Evolutionary conservation across 2,888 invertebrate species (phyloP), one percentile per base, ranked within the genome.

Genomic region (Papilio protenor): DNA sequence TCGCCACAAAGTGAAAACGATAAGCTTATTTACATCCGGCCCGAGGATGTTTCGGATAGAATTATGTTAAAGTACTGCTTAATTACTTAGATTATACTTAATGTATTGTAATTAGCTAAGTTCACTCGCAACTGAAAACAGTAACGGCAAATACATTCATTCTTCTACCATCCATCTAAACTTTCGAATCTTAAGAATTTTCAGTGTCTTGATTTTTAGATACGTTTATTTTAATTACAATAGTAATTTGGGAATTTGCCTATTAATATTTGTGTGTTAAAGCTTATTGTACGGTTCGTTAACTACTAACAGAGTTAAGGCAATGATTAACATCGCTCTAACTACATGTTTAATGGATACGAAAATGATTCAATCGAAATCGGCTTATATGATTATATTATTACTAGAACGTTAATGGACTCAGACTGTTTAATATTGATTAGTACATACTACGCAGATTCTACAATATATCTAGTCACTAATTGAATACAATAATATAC

Each of bases 11-110:
- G 66, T 33, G 77, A 73, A 73, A 66, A 47, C 66, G 47, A 55
- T 73, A 64, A 73, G 64, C 49, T 45, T 49, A 77, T 77, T 73
- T 64, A 73, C 77, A 64, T 73, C 72, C 64, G 73, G 64, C 77
- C 57, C 21, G 40, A 45, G 72, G 59, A 61, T 66, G 45, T 73
- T 77, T 66, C 23, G 73, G 64, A 73, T 73, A 66, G 73, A 55
- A 73, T 66, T 73, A 73, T 52, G 55, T 55, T 55, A 57, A 55
- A 77, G 69, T 66, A 73, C 55, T 57, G 66, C 12, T 55, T 72
- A 52, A 64, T 77, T 52, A 77, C 72, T 61, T 40, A 72, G 23
- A 61, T 64, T 52, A 70, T 47, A 27, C 59, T 76, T 27, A 47
- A 11, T n/a, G 45, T 59, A 47, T 11, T 45, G 70, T 47, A n/a